A percentile compares a stretch with the other conserved stretches of the same genome.
These are phyloP conservation scores for Leptinotarsa tumamoca DNA, from an alignment of 2,888 invertebrate species.

Conservation along the genomic window DNA sequence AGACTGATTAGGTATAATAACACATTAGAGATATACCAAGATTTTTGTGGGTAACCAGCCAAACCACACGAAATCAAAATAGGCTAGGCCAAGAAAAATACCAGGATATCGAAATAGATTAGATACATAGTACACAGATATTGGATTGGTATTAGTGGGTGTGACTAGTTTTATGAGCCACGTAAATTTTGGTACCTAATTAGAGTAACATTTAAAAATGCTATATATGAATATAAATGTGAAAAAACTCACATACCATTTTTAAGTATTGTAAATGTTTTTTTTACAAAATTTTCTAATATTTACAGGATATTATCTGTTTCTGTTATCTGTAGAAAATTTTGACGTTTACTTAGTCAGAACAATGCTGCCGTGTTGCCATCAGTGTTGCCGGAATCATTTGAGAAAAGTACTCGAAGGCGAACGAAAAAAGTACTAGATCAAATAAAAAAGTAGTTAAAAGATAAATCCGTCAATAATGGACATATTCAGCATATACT, in stretches of 20 bases:
- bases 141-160: constrained; percentile 33
- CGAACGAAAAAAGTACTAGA: too few species aligned
- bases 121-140: constrained; percentile 9
- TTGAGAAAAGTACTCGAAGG: too few species aligned
- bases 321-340: not conserved
- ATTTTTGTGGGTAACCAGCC: not conserved
- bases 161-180: constrained; percentile 31
- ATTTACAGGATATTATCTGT: constrained; percentile 14
- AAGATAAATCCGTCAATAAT: too few species aligned
- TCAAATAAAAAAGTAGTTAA: too few species aligned
- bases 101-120: constrained; percentile 8
- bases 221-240: not conserved
- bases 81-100: constrained; percentile 2
- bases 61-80: not conserved
- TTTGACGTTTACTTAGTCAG: constrained; percentile 12
- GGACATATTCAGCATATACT: too few species aligned
- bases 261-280: not conserved
- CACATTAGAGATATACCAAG: too few species aligned
- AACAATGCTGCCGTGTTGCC: too few species aligned
- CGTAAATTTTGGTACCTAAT: not conserved
- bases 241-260: constrained; percentile 3
- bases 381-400: too few species aligned
- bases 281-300: constrained; percentile 3
- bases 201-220: too few species aligned
- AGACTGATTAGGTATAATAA: too few species aligned